phyloP scores from a whole-genome alignment of 1,140 invertebrate species.

The Chironomus tepperi region DNA sequence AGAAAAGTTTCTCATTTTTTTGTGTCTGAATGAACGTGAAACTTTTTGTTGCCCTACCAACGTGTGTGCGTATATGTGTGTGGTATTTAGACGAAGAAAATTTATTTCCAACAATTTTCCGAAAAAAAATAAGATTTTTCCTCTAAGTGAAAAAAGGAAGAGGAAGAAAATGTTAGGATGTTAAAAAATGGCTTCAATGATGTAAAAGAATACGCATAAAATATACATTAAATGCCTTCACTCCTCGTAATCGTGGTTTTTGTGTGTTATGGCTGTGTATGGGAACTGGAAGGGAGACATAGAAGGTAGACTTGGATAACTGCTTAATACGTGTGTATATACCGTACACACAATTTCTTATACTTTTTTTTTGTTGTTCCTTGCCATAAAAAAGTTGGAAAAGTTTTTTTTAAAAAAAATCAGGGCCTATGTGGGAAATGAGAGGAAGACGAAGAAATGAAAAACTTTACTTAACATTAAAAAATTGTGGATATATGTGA shows the following conservation, averaged over 20 bases:
- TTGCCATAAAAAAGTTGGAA: not conserved
- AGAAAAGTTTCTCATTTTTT: no score
- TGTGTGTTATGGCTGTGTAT: not conserved
- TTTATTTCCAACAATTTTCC: no score
- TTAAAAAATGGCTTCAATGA: no score
- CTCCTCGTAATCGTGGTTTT: not conserved
- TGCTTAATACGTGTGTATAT: not conserved
- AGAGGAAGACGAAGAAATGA: not conserved
- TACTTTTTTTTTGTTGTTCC: not conserved
- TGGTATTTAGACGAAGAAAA: no score
- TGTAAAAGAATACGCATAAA: slow-evolving; percentile 6
- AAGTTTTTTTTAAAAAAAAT: not conserved
- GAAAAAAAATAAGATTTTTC: not conserved
- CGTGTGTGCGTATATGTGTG: no score
- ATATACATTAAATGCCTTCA: slow-evolving; percentile 9
- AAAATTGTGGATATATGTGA: no score
- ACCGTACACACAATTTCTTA: not conserved
- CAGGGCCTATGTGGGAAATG: not conserved
- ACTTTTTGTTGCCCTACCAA: no score
- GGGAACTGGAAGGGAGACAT: not conserved
- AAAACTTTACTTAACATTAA: slow-evolving; percentile 4
- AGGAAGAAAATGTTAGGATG: no score
- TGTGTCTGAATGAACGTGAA: no score
- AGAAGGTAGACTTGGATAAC: not conserved
- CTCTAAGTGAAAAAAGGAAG: not conserved